Percentiles rank a stretch among this genome's conserved stretches.
Evolutionary conservation across 2,888 invertebrate genomes (phyloP).

Genomic region (Eucriotettix oculatus): DNA sequence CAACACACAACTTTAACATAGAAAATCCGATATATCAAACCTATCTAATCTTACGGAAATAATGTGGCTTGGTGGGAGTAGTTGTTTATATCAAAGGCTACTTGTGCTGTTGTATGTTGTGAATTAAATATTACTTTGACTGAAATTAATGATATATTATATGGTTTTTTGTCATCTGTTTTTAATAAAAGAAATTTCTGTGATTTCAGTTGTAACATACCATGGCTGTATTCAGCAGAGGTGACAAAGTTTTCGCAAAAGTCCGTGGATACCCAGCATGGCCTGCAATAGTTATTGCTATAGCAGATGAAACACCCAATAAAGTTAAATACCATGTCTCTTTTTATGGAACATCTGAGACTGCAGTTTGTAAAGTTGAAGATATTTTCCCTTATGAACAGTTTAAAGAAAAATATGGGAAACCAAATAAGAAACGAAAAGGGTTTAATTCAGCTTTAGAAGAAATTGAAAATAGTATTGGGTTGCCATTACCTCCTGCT

Average conservation of each 20-base stretch:
- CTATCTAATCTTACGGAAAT: too few species aligned
- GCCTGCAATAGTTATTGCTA: conserved; percentile 53
- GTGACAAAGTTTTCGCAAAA: conserved; percentile 91
- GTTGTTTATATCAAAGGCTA: too few species aligned
- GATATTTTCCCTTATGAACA: conserved; percentile 73
- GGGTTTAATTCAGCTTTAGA: conserved; percentile 76
- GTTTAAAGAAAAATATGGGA: conserved; percentile 61
- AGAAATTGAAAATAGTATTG: conserved; percentile 63
- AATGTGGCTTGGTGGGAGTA: too few species aligned
- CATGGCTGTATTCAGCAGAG: conserved; percentile 45
- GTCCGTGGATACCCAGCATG: conserved; percentile 95
- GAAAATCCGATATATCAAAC: too few species aligned
- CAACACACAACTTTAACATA: too few species aligned
- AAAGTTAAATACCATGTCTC: conserved; percentile 59
- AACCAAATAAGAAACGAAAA: conserved; percentile 55
- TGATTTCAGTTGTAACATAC: neutral
- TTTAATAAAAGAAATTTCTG: too few species aligned
- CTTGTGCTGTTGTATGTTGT: too few species aligned
- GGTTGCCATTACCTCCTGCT: neutral
- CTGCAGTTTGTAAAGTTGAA: conserved; percentile 63
- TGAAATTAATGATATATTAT: too few species aligned
- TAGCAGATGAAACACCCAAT: conserved; percentile 41
- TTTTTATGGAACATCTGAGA: conserved; percentile 90
- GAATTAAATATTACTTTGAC: too few species aligned
- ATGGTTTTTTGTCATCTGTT: too few species aligned